Base-by-base conservation (phyloP, 2,888 invertebrate genomes). In the Sialis lutaria region DNA sequence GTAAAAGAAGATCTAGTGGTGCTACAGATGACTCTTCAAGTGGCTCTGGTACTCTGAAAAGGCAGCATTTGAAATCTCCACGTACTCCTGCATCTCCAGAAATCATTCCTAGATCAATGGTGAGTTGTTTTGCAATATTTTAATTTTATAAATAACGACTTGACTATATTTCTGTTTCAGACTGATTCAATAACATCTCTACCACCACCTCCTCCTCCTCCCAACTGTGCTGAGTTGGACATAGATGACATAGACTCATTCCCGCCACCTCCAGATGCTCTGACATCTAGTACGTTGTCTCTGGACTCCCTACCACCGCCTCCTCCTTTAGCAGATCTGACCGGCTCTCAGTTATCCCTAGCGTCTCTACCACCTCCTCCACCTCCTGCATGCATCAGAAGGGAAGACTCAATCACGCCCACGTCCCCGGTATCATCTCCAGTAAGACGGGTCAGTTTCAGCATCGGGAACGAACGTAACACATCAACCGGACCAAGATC, bases 301-400 rank as follows among this genome's bases (percentile, higher is more conserved):
- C 63, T 86, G 39, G 86, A 87, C 55, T 85, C 84, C n/a, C 63
- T 86, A 49, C 85, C 84, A 0, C 86, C 85, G 10, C 87, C 86
- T 1, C 31, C n/a, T 2, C 63, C 67, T 40, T 67, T 67, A 2
- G 67, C 68, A 43, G 78, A 80, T 50, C 63, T 80, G 6, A 73
- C 75, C 8, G 84, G 82, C 5, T 84, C 85, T 6, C 80, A 81
- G 57, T 64, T 84, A 33, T 78, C 77, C 42, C 59, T 79, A 49
- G 74, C 72, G 55, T 83, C 82, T 40, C 64, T 85, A 37, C 86
- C 86, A 6, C 86, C 84, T 6, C 83, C 83, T 1, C 85, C 85
- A 2, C 72, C 75, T 9, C 72, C 68, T 54, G 34, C 30, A 22
- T 22, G 22, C 22, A 22, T 22, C 22, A 22, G 22, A 22, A 22